phyloP scores from a whole-genome alignment of 2,797 vertebrate genomes.

The Lacerta viridis region DNA sequence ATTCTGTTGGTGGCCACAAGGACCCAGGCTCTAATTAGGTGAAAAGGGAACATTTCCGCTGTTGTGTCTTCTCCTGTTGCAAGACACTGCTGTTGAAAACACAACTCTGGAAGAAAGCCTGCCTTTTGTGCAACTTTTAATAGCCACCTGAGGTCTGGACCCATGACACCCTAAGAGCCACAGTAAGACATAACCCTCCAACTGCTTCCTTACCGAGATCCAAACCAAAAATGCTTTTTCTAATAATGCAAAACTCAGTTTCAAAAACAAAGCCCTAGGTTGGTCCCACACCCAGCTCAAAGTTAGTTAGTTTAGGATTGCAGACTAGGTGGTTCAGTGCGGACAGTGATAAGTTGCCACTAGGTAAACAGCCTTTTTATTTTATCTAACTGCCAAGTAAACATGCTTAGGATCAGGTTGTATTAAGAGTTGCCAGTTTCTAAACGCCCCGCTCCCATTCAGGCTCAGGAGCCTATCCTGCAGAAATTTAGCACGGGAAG shows the following conservation, averaged over 20 bases:
- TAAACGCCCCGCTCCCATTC: not conserved
- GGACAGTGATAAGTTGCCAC: not conserved
- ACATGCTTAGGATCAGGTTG: not conserved
- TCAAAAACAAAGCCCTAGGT: not conserved
- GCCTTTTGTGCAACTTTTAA: not conserved
- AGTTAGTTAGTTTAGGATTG: not conserved
- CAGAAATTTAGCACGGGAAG: too few species aligned
- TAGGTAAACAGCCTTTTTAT: not conserved
- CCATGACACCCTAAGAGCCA: too few species aligned
- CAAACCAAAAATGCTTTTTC: constrained; percentile 18
- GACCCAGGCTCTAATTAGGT: not conserved
- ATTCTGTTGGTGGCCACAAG: not conserved
- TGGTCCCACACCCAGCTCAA: not conserved
- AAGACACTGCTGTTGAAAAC: not conserved
- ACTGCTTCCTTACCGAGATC: not conserved
- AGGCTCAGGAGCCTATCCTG: not conserved
- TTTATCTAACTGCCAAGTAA: not conserved
- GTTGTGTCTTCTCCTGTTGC: too few species aligned
- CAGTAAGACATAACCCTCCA: fast-evolving
- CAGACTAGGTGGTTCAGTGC: not conserved
- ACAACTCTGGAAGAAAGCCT: too few species aligned
- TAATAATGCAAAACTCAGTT: not conserved
- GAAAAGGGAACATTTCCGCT: not conserved
- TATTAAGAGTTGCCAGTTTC: not conserved
- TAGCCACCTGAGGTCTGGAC: not conserved